Percentiles rank a stretch among this genome's conserved stretches.
These are phyloP conservation scores for Lacanobia oleracea DNA, from an alignment of 2,888 invertebrate genomes.

Conservation along the genomic window DNA sequence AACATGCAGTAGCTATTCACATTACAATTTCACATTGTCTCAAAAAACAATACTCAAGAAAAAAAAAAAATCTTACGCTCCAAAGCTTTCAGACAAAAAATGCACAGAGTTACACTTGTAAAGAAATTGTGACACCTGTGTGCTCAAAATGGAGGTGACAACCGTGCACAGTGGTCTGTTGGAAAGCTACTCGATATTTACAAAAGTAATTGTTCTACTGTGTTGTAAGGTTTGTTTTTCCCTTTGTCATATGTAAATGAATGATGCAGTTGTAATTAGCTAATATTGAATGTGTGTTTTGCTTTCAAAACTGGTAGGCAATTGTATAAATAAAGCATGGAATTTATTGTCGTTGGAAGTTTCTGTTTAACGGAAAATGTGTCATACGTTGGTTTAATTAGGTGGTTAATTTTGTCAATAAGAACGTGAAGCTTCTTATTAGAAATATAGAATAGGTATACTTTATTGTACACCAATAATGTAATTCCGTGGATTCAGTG, in stretches of 20 bases:
- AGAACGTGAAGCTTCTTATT: not conserved
- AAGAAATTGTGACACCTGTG: slow-evolving; percentile 64
- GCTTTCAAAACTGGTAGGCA: slow-evolving; percentile 56
- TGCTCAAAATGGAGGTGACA: slow-evolving; percentile 67
- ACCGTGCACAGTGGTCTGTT: slow-evolving; percentile 65
- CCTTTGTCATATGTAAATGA: slow-evolving; percentile 66
- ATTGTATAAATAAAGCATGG: slow-evolving; percentile 64
- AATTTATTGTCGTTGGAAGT: slow-evolving; percentile 47
- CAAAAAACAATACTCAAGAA: slow-evolving; percentile 46
- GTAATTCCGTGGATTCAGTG: no score
- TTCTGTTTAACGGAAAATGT: slow-evolving; percentile 30
- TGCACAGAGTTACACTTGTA: slow-evolving; percentile 52
- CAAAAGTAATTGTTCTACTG: slow-evolving; percentile 67
- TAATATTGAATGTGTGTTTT: slow-evolving; percentile 67
- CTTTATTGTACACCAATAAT: no score
- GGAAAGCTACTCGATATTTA: slow-evolving; percentile 70
- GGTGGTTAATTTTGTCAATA: slow-evolving; percentile 14
- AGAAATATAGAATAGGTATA: no score
- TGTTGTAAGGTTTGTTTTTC: slow-evolving; percentile 63
- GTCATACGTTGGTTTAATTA: slow-evolving; percentile 15
- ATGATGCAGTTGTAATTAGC: slow-evolving; percentile 66
- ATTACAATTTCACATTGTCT: slow-evolving; percentile 62
- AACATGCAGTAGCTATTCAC: slow-evolving; percentile 51
- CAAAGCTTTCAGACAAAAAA: slow-evolving; percentile 42
- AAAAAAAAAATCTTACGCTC: slow-evolving; percentile 50